Conservation (phyloP, 2,797 vertebrate genomes). For the Falco columbarius region DNA sequence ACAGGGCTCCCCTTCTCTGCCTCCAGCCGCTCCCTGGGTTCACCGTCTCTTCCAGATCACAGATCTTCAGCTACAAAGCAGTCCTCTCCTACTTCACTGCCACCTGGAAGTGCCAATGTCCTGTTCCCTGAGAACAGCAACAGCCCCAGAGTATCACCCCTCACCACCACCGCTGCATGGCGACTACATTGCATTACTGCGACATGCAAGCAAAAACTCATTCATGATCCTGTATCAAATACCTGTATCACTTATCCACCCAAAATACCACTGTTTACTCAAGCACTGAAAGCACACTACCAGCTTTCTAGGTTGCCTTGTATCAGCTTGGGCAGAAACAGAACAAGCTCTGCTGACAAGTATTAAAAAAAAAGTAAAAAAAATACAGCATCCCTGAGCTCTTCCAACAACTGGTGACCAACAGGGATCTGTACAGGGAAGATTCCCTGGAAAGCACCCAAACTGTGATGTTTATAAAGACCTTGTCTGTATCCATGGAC, state of each 20-base stretch:
- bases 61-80: background rate
- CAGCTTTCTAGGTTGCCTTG: too few species aligned
- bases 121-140: background rate
- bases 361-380: background rate
- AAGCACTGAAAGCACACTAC: background rate
- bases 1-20: background rate
- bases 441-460: background rate
- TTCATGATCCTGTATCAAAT: background rate
- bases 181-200: background rate
- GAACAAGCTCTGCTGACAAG: background rate
- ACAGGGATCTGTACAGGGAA: background rate
- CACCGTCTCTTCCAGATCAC: background rate
- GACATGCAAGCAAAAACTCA: background rate
- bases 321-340: background rate
- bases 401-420: background rate
- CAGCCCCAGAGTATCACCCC: background rate
- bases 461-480: background rate
- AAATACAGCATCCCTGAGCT: background rate
- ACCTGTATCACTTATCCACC: background rate
- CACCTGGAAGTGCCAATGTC: background rate
- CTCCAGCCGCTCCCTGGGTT: background rate
- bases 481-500: background rate
- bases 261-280: background rate
- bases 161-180: accelerated
- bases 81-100: background rate